Evolutionary conservation across 2,113 vertebrate genomes (phyloP).

Genomic region (rat (Rattus norvegicus)): GRCr8 NC_086021.1:180083001-180083500

Average conservation of each 20-base stretch:
- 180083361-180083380: fast-evolving
- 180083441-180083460: not conserved
- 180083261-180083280: too few species aligned
- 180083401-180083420: not conserved
- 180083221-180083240: fast-evolving
- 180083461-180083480: not conserved
- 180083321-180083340: fast-evolving
- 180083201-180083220: not conserved
- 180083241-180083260: not conserved
- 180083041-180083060: not conserved
- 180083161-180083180: fast-evolving
- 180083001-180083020: not conserved
- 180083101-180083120: not conserved
- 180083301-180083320: fast-evolving
- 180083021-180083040: not conserved
- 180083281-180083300: not conserved
- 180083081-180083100: not conserved
- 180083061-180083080: not conserved
- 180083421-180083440: not conserved
- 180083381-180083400: not conserved
- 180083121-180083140: fast-evolving
- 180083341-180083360: fast-evolving
- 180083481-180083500: not conserved
- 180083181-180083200: not conserved
- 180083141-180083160: fast-evolving